Evolutionary conservation across 2,797 vertebrate species (phyloP).

Genomic region (Poecilia wingei): DNA sequence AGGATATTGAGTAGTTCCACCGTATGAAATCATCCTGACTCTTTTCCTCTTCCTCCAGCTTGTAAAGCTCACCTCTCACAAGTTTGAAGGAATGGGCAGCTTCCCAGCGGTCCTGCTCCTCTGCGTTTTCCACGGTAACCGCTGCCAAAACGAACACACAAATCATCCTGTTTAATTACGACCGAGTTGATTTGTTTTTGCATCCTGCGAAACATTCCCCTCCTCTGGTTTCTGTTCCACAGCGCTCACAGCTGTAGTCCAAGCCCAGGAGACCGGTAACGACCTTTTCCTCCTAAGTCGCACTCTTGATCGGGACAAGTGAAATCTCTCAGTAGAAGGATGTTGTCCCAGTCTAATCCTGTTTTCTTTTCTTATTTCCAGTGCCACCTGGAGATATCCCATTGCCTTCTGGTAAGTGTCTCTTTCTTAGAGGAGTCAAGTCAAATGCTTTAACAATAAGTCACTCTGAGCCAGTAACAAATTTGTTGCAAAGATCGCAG

Average conservation of each 20-base stretch:
- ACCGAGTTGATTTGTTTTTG: constrained; percentile 73
- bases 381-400: constrained; percentile 24
- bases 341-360: constrained; percentile 23
- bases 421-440: neutral
- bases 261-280: constrained; percentile 75
- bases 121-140: constrained; percentile 85
- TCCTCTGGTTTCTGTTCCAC: constrained; percentile 77
- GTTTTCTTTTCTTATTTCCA: constrained; percentile 51
- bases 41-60: constrained; percentile 75
- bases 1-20: constrained; percentile 77
- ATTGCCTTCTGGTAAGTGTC: constrained; percentile 62
- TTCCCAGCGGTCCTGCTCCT: constrained; percentile 82
- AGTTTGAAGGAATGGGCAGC: constrained; percentile 79
- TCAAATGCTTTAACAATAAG: neutral
- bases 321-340: constrained; percentile 41
- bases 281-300: constrained; percentile 47
- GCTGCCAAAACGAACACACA: constrained; percentile 79
- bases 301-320: constrained; percentile 47
- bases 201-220: constrained; percentile 69
- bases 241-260: constrained; percentile 77
- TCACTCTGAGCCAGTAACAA: neutral
- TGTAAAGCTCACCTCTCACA: constrained; percentile 69
- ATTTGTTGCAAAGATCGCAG: neutral
- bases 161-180: constrained; percentile 76
- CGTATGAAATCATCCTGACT: constrained; percentile 68